Evolutionary conservation across 2,888 invertebrate genomes (phyloP).

Genomic region (Cerceris rybyensis): DNA sequence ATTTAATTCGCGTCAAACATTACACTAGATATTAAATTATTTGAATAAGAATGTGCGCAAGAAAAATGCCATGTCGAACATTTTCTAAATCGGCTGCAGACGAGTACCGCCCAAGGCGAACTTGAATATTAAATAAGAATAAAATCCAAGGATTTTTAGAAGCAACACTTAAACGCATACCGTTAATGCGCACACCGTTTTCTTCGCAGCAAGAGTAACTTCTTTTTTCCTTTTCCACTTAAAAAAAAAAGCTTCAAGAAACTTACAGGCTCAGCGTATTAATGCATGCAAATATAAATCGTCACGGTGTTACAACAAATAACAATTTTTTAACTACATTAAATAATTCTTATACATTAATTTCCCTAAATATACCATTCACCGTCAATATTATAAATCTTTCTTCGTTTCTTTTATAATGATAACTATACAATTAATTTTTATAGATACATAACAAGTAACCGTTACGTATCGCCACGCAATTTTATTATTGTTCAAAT

Average conservation of each 20-base stretch:
- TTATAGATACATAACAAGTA: no score
- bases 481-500: no score
- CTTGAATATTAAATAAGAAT: conserved; percentile 49
- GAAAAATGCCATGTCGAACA: conserved; percentile 2
- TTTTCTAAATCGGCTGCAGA: conserved; percentile 21
- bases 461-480: no score
- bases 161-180: neutral
- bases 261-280: no score
- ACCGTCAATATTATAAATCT: no score
- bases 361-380: no score
- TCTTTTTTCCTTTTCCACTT: neutral
- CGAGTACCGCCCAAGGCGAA: conserved; percentile 36
- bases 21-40: neutral
- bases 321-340: no score
- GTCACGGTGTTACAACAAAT: no score
- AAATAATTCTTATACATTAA: no score
- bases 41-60: neutral
- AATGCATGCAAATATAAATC: no score
- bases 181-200: neutral
- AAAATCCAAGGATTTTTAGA: conserved; percentile 40
- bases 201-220: neutral
- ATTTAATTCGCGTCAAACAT: neutral
- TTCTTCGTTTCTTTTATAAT: no score
- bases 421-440: no score
- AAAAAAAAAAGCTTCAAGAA: neutral